Evolutionary conservation across 1,140 invertebrate genomes (phyloP).

Genomic region (Lucilia cuprina): DNA sequence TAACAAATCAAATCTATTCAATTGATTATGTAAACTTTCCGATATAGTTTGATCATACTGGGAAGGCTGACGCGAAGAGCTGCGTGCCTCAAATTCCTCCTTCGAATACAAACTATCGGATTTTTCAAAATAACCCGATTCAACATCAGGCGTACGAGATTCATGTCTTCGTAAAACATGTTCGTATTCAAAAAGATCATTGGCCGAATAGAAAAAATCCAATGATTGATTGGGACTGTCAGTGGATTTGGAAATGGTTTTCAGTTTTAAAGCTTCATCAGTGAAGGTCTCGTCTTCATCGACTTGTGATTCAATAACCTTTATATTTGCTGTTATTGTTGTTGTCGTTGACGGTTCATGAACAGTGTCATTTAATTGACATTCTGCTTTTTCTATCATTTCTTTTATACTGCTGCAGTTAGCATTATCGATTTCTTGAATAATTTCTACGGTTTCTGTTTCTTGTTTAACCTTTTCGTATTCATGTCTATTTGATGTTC

Average conservation of each 20-base stretch:
- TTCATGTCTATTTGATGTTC: not conserved
- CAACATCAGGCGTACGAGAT: constrained; percentile 52
- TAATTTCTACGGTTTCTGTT: not conserved
- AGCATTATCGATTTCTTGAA: not conserved
- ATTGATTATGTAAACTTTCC: constrained; percentile 51
- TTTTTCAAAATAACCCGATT: constrained; percentile 57
- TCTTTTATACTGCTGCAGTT: not conserved
- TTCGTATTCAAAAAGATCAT: constrained; percentile 56
- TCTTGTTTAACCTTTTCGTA: not conserved
- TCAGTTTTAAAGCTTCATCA: not conserved
- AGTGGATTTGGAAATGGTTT: not conserved
- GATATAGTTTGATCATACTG: constrained; percentile 44
- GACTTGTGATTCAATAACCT: not conserved
- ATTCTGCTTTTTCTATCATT: not conserved
- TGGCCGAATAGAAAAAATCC: constrained; percentile 56
- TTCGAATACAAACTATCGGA: constrained; percentile 43
- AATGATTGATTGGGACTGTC: constrained; percentile 56
- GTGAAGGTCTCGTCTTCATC: not conserved
- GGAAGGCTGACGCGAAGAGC: not conserved
- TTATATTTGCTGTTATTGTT: not conserved
- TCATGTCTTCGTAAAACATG: constrained; percentile 50
- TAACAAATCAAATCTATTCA: constrained; percentile 52
- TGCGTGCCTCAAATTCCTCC: constrained; percentile 10
- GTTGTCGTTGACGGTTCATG: not conserved
- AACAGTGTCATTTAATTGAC: constrained; percentile 8